Conservation (phyloP, 2,113 vertebrate species). For the Oryzias melastigma region DNA sequence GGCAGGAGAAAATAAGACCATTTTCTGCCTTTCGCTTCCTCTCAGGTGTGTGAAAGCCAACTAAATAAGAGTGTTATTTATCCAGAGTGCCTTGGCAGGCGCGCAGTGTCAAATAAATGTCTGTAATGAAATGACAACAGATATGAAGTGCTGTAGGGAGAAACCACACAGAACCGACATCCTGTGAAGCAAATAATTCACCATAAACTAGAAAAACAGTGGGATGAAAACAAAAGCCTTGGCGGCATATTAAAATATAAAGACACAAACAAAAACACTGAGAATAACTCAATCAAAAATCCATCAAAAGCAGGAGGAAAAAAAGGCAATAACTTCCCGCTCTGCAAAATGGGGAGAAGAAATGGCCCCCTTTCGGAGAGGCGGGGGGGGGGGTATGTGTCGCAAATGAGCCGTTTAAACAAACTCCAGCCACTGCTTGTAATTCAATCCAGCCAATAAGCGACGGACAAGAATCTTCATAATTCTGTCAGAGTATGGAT, state of each 20-base stretch:
- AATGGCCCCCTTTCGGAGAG: conserved; percentile 33
- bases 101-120: conserved; percentile 67
- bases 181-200: conserved; percentile 72
- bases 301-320: conserved; percentile 56
- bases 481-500: conserved; percentile 80
- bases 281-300: conserved; percentile 66
- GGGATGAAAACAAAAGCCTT: conserved; percentile 68
- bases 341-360: conserved; percentile 41
- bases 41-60: conserved; percentile 61
- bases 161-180: conserved; percentile 64
- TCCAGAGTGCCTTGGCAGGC: conserved; percentile 59
- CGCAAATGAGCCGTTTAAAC: conserved; percentile 63
- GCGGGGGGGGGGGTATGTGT: conserved; percentile 4
- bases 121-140: conserved; percentile 73
- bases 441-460: conserved; percentile 83
- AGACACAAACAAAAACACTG: conserved; percentile 57
- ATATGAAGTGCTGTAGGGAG: conserved; percentile 70
- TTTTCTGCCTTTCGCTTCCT: conserved; percentile 60
- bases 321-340: conserved; percentile 46
- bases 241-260: conserved; percentile 55
- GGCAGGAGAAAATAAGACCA: conserved; percentile 63
- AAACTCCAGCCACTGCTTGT: conserved; percentile 66
- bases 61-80: conserved; percentile 68
- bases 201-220: conserved; percentile 65
- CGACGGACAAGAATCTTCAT: conserved; percentile 82